phyloP scores from a whole-genome alignment of 2,888 invertebrate species.

The Epirrhoe tristata region DNA sequence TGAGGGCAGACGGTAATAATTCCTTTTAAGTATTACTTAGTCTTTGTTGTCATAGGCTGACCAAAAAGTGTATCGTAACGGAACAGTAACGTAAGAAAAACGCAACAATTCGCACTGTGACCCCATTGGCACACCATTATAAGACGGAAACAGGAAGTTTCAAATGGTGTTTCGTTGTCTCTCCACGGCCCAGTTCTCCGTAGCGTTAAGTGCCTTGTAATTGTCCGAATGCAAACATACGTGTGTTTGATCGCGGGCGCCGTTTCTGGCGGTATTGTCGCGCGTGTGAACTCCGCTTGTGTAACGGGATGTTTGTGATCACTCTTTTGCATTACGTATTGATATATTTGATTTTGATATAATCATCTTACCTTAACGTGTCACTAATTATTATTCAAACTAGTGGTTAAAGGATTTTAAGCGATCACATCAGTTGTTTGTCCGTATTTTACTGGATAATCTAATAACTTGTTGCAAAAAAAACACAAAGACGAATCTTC shows the following conservation, averaged over 20 bases:
- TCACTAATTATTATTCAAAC: background rate
- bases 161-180: slow-evolving; percentile 83
- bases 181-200: slow-evolving; percentile 77
- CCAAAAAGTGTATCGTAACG: slow-evolving; percentile 6
- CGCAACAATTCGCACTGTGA: slow-evolving; percentile 61
- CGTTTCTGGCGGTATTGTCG: slow-evolving; percentile 56
- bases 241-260: slow-evolving; percentile 61
- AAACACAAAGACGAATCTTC: no score
- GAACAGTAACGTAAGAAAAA: slow-evolving; percentile 31
- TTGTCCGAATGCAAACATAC: slow-evolving; percentile 81
- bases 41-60: background rate
- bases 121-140: slow-evolving; percentile 54
- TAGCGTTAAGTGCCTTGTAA: slow-evolving; percentile 81
- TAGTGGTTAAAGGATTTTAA: background rate
- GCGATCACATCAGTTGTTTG: no score
- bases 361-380: background rate
- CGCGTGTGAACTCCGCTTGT: slow-evolving; percentile 54
- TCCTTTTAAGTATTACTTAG: background rate
- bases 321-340: slow-evolving; percentile 44
- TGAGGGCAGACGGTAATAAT: no score
- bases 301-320: slow-evolving; percentile 61
- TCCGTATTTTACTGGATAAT: no score
- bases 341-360: background rate
- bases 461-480: no score
- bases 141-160: slow-evolving; percentile 82